A percentile compares a stretch with the other conserved stretches of the same genome.
Conservation (phyloP, 2,888 invertebrate genomes). For the Piscicola geometra region DNA sequence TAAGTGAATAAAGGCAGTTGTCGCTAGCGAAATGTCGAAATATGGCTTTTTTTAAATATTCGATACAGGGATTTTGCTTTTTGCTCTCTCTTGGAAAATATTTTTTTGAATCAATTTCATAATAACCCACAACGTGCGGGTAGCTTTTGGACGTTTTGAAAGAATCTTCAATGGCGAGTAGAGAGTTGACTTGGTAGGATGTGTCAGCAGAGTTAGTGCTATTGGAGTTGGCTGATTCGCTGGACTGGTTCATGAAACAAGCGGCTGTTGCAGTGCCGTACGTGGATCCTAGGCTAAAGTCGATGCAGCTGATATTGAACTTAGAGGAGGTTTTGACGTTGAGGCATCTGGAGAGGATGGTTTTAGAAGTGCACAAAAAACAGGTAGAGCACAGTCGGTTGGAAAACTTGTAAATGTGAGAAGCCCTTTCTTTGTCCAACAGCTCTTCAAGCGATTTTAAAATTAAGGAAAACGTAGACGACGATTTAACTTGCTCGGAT, state of each 20-base stretch:
- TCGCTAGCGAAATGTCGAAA: slow-evolving; percentile 36
- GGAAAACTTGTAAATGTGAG: slow-evolving; percentile 40
- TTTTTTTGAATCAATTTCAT: slow-evolving; percentile 43
- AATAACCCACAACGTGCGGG: slow-evolving; percentile 43
- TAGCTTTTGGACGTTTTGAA: slow-evolving; percentile 14
- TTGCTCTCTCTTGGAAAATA: slow-evolving; percentile 44
- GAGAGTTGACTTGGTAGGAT: slow-evolving; percentile 3
- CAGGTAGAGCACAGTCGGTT: slow-evolving; percentile 40
- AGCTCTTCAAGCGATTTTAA: slow-evolving; percentile 42
- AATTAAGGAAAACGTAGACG: slow-evolving; percentile 36
- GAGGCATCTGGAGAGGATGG: slow-evolving; percentile 41
- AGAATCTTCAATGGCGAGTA: background rate
- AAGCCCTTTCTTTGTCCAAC: slow-evolving; percentile 40
- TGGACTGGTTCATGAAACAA: slow-evolving; percentile 25
- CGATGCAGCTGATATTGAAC: slow-evolving; percentile 28
- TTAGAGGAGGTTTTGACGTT: slow-evolving; percentile 29
- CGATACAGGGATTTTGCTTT: slow-evolving; percentile 43
- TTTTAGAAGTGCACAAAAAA: slow-evolving; percentile 42
- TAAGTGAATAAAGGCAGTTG: slow-evolving; percentile 36
- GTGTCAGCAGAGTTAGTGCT: background rate
- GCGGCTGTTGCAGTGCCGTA: slow-evolving; percentile 38
- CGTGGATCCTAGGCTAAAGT: slow-evolving; percentile 30
- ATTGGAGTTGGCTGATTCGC: slow-evolving; percentile 23
- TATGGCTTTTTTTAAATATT: slow-evolving; percentile 44
- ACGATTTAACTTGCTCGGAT: slow-evolving; percentile 32